Evolutionary conservation across 1,140 invertebrate genomes (phyloP).

Genomic region (Drosophila chauvacae): DNA sequence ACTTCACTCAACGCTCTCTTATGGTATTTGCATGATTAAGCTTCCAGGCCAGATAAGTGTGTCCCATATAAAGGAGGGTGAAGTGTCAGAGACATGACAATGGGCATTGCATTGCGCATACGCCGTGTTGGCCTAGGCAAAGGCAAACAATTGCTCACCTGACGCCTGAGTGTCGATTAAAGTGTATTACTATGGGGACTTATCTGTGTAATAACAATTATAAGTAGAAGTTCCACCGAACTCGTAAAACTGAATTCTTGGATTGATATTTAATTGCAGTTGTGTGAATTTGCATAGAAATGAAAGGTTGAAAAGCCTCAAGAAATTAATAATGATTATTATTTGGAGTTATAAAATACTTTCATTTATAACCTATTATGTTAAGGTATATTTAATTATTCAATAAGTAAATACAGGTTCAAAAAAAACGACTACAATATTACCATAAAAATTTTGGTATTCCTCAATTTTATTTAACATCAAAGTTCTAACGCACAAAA

Average conservation of each 20-base stretch:
- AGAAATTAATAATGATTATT: background rate
- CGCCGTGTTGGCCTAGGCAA: constrained; percentile 48
- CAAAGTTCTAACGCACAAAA: background rate
- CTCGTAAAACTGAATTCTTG: background rate
- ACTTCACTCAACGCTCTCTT: constrained; percentile 12
- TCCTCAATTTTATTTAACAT: background rate
- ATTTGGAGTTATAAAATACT: background rate
- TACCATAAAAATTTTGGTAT: background rate
- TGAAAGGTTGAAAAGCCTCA: no score
- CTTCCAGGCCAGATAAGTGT: constrained; percentile 21
- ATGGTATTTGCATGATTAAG: constrained; percentile 56
- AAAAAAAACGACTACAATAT: no score
- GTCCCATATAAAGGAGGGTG: background rate
- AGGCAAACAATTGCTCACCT: constrained; percentile 33
- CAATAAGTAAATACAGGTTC: no score
- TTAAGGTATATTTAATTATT: no score
- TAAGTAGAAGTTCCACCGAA: background rate
- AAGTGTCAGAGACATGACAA: constrained; percentile 12
- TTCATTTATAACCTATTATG: no score
- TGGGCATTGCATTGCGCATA: constrained; percentile 59
- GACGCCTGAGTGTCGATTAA: constrained; percentile 7
- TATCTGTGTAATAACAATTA: constrained; percentile 11
- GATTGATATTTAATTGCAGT: background rate
- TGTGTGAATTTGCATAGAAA: background rate
- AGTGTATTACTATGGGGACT: constrained; percentile 4